Evolutionary conservation across 2,888 invertebrate species (phyloP), one percentile per base, ranked within the genome.

Genomic region (Agrypnus murinus): DNA sequence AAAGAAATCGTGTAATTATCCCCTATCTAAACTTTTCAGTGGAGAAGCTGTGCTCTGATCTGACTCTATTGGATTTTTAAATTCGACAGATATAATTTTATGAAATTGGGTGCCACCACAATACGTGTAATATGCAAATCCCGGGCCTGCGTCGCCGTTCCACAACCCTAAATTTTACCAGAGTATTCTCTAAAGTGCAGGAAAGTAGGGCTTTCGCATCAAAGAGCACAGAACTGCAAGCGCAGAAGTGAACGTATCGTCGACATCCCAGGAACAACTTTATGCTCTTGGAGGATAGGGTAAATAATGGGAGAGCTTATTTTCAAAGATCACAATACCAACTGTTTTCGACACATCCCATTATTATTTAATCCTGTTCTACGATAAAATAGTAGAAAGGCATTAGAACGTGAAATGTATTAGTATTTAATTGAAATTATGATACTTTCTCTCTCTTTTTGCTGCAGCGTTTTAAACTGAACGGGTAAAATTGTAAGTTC

Each of bases 271-370:
- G 25, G 25, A 8, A 45, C 25, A 12, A 38, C 60, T 60, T 60
- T 60, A 60, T 60, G 45, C n/a, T 60, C 14, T 31, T 45, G 45
- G 19, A 43, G 60, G 14, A 14, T 17, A 60, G 4, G n/a, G 45
- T 12, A 14, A 32, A 32, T 45, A 32, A 45, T 60, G 32, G 45
- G 32, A 2, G 60, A 25, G 25, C 12, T 45, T 32, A 31, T 45
- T 60, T 43, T 60, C 12, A 19, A 31, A 45, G 15, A 19, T 60
- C 14, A 9, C 14, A 12, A 10, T 17, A 7, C 48, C 12, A 19
- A 15, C 36, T 43, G 60, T 17, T 50, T 63, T 48, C 63, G 19
- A 25, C 48, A 48, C 12, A 36, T 50, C 36, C n/a, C 48, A 63
- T 50, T 63, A 63, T 63, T 63, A 50, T 48, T 36, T 19, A 32